Evolutionary conservation across 2,113 vertebrate species (phyloP).

Genomic region (Rhipidura dahli): DNA sequence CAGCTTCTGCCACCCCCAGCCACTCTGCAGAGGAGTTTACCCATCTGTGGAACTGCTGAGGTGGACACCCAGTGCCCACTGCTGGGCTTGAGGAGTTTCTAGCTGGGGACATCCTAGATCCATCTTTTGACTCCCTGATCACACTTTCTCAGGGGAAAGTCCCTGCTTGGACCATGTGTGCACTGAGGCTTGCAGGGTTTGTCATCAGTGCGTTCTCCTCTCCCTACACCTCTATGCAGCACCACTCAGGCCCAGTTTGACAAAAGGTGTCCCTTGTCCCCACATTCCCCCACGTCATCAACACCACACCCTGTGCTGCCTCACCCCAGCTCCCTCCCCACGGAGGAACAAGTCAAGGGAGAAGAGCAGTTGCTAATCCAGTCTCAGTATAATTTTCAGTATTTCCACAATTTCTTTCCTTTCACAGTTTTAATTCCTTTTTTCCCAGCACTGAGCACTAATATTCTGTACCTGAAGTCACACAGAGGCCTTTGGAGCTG

Average conservation of each 20-base stretch:
- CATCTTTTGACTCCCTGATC: neutral
- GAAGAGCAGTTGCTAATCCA: neutral
- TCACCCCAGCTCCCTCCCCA: neutral
- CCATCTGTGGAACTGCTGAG: neutral
- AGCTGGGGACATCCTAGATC: neutral
- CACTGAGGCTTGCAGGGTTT: neutral
- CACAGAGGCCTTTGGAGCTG: neutral
- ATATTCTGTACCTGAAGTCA: neutral
- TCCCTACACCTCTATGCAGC: neutral
- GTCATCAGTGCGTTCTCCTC: neutral
- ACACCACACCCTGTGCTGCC: neutral
- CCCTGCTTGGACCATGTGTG: neutral
- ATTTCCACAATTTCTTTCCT: neutral
- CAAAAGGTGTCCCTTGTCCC: neutral
- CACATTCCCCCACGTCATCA: neutral
- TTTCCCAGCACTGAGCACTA: neutral
- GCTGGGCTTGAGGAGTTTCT: neutral
- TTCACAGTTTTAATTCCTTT: neutral
- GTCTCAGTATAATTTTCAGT: neutral
- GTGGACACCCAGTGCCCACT: neutral
- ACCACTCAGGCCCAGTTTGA: neutral
- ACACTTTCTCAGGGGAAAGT: neutral
- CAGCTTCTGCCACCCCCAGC: neutral
- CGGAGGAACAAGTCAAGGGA: neutral
- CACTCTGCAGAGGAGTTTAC: neutral